Percentiles rank a stretch among this genome's conserved stretches.
Conservation (phyloP, 1,140 invertebrate species). For the Pseudomyrmex gracilis region DNA sequence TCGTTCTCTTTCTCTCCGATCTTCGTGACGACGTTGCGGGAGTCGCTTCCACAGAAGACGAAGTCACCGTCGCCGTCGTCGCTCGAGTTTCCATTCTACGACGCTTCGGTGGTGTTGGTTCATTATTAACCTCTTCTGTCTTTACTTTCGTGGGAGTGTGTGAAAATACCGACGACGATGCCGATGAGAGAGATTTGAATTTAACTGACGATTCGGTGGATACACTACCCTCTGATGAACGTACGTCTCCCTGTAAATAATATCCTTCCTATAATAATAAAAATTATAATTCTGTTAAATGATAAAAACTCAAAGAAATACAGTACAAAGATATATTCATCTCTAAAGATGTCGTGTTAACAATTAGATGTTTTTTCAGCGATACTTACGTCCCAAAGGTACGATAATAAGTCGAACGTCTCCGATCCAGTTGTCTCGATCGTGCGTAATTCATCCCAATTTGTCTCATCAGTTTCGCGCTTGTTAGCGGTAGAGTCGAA, state of each 20-base stretch:
- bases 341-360: neutral
- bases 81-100: conserved; percentile 36
- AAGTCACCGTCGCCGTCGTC: conserved; percentile 57
- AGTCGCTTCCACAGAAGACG: conserved; percentile 46
- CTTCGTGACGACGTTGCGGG: conserved; percentile 44
- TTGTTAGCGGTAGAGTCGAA: conserved; percentile 51
- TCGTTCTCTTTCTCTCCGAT: conserved; percentile 33
- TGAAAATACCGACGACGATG: neutral
- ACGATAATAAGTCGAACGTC: conserved; percentile 82
- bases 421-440: conserved; percentile 74
- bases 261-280: too few species aligned
- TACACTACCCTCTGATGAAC: conserved; percentile 70
- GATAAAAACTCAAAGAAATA: neutral
- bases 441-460: conserved; percentile 74
- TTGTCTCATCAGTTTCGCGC: conserved; percentile 42
- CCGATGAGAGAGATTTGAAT: conserved; percentile 12
- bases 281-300: conserved; percentile 11
- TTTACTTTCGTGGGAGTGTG: conserved; percentile 39
- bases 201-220: conserved; percentile 75
- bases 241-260: conserved; percentile 78
- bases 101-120: neutral
- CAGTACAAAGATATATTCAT: too few species aligned
- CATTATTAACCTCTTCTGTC: neutral
- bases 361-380: too few species aligned
- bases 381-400: conserved; percentile 81